Percentiles rank a stretch among this genome's conserved stretches.
Conservation (phyloP, 2,797 vertebrate species). For the Phrynocephalus vlangalii region DNA sequence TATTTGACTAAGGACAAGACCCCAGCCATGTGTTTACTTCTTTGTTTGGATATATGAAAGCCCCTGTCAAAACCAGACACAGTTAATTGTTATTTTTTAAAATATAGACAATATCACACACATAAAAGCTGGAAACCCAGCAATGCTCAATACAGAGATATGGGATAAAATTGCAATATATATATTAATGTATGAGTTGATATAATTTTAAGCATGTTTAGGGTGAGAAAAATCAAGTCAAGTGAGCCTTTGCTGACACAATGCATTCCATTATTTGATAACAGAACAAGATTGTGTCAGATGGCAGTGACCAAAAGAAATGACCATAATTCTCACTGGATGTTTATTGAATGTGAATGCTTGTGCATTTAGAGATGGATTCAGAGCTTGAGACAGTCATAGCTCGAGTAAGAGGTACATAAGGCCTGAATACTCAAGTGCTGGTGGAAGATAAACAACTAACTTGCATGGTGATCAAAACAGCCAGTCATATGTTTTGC, state of each 20-base stretch:
- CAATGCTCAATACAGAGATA: neutral
- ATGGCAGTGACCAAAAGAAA: neutral
- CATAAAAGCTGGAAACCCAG: neutral
- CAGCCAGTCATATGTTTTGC: neutral
- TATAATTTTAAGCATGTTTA: neutral
- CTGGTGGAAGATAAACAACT: neutral
- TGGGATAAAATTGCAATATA: neutral
- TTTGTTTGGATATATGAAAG: neutral
- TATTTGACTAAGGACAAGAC: neutral
- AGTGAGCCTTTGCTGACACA: slow-evolving; percentile 3
- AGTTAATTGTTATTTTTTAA: neutral
- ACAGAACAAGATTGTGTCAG: neutral
- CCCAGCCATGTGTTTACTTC: neutral
- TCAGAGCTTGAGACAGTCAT: no score
- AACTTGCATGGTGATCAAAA: neutral
- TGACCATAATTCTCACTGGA: neutral
- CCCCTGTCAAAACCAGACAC: neutral
- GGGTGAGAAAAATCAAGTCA: neutral
- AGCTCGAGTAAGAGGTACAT: no score
- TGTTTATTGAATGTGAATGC: neutral
- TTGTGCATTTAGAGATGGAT: neutral
- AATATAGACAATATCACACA: neutral
- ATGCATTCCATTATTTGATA: neutral
- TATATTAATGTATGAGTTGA: neutral
- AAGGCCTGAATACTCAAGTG: neutral